These are phyloP conservation scores for Cyaniris semiargus DNA, from an alignment of 2,888 invertebrate genomes.

Conservation along the genomic window DNA sequence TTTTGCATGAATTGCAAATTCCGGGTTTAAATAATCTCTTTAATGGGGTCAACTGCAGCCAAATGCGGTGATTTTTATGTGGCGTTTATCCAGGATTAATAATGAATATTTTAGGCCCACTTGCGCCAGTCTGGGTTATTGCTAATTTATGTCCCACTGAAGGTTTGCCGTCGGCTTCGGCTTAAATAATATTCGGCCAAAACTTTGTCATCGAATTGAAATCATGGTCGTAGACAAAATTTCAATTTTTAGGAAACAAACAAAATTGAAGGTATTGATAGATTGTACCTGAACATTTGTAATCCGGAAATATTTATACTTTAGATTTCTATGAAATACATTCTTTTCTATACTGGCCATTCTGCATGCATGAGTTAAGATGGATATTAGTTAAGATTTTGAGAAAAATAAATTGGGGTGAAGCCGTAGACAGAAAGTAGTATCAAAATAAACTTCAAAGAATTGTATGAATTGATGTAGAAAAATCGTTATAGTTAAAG, in stretches of 20 bases:
- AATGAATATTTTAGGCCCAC: background rate
- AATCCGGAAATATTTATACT: too few species aligned
- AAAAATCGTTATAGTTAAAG: too few species aligned
- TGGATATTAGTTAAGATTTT: too few species aligned
- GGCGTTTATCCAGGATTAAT: background rate
- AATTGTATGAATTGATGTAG: too few species aligned
- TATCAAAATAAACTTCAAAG: too few species aligned
- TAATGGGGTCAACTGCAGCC: background rate
- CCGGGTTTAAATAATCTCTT: slow-evolving; percentile 37
- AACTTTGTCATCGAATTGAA: background rate
- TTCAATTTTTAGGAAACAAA: background rate
- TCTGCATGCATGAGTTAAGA: too few species aligned
- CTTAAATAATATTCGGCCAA: background rate
- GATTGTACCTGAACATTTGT: too few species aligned
- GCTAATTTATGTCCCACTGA: background rate
- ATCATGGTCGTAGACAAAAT: background rate
- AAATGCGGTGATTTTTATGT: background rate
- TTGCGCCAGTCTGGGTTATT: background rate
- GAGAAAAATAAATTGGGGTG: too few species aligned
- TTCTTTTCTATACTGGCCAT: too few species aligned
- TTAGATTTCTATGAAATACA: too few species aligned
- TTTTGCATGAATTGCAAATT: slow-evolving; percentile 22
- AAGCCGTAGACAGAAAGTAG: too few species aligned
- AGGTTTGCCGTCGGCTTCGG: background rate
- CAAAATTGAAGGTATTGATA: too few species aligned